Evolutionary conservation across 2,888 invertebrate genomes (phyloP).

Genomic region (Phortica okadai): DNA sequence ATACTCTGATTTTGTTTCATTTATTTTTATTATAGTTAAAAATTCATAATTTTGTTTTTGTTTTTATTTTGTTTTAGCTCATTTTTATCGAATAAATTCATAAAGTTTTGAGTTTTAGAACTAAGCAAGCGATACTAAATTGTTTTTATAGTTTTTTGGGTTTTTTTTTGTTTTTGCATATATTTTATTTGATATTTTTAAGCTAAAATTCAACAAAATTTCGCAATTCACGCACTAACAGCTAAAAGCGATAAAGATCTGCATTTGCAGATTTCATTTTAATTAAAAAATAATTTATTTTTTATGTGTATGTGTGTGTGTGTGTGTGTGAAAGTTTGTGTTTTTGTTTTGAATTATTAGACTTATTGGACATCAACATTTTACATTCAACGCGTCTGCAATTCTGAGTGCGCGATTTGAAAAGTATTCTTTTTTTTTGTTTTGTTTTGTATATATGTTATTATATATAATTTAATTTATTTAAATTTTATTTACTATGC

Average conservation of each 20-base stretch:
- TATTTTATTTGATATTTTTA: slow-evolving; percentile 22
- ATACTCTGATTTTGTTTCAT: not conserved
- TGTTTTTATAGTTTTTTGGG: slow-evolving; percentile 32
- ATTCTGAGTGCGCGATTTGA: not conserved
- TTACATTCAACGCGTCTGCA: not conserved
- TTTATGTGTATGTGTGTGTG: slow-evolving; percentile 34
- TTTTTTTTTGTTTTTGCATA: slow-evolving; percentile 33
- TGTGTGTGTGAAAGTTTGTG: not conserved
- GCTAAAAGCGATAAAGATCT: slow-evolving; percentile 3
- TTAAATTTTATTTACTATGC: slow-evolving; percentile 40
- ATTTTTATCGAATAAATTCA: slow-evolving; percentile 40
- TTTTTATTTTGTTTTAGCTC: slow-evolving; percentile 33
- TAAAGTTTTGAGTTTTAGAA: slow-evolving; percentile 38
- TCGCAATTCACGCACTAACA: slow-evolving; percentile 1
- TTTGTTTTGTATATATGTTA: not conserved
- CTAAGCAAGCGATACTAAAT: slow-evolving; percentile 47
- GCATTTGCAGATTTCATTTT: not conserved
- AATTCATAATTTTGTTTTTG: slow-evolving; percentile 46
- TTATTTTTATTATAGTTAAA: slow-evolving; percentile 37
- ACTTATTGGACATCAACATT: not conserved
- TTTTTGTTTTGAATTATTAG: not conserved
- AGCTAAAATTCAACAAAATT: slow-evolving; percentile 32
- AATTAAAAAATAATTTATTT: not conserved
- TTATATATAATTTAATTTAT: slow-evolving; percentile 38
- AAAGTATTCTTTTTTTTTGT: not conserved